Base-by-base conservation (phyloP, 2,888 invertebrate genomes). In the Euplagia quadripunctaria region DNA sequence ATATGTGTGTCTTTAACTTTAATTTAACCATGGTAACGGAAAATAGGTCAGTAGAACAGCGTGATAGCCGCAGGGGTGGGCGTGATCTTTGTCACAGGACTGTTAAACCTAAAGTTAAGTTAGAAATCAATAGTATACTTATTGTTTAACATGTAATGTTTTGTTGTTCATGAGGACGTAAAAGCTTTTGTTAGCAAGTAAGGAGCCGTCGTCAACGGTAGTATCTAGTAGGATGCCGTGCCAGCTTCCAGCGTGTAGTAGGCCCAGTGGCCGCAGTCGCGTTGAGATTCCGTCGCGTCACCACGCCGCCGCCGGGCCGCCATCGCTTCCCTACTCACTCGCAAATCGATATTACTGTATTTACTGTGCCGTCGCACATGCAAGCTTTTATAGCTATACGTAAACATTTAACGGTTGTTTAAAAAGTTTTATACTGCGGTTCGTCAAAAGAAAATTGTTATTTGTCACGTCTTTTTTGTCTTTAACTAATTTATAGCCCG, bases 221-320 rank as follows among this genome's bases (percentile, higher is more conserved):
- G 20, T 79, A 69, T 70, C 66, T 68, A 74, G 74, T 73, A 73
- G 68, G 70, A 79, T 85, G 80, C 76, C 84, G 83, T 79, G 83
- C 78, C 85, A 85, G 87, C 82, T 85, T 90, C 87, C 85, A 87
- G 86, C 82, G 86, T 88, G 86, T 86, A 86, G 86, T 86, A 86
- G 86, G 87, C 87, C 85, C 86, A 81, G 79, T 82, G 81, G 82
- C 90, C 89, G 90, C 94, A 95, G 95, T 94, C 92, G 93, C 91
- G 91, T 80, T 84, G 86, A 88, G 91, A 90, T 87, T 86, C 86
- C 93, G 93, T 79, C 90, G 92, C 89, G 92, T 88, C 89, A 82
- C 86, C 87, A 92, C 93, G 94, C 90, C 90, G 89, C 86, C 58
- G 20, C 58, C 11, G 3, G 1, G 31, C 55, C 84, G 83, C 81